Evolutionary conservation across 2,113 vertebrate species (phyloP), one percentile per base, ranked within the genome.

Genomic region (Rhodinocichla rosea): DNA sequence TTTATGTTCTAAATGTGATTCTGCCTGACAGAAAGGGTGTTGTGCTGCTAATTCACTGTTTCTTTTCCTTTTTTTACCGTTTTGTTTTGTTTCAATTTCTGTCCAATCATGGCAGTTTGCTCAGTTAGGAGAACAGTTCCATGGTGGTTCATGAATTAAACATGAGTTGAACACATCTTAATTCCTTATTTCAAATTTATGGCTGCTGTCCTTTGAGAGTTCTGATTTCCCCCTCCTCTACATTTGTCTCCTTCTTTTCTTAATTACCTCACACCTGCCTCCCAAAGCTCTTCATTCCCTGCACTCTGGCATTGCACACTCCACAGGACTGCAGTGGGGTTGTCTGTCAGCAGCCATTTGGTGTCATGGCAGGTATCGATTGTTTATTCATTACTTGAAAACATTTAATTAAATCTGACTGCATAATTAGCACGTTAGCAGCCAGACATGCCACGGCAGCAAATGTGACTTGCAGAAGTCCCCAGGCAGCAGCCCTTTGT

Each of bases 351-450:
- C 9, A 55, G 63, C 68, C 53, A 17, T 60, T 90, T 77, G 83
- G 78, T 81, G 30, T 11, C 65, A 23, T 85, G 87, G 79, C 35
- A 70, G 50, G 17, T 75, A 95, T 77, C 12, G 77, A 94, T 83
- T 89, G 56, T 95, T 94, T 93, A 44, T 87, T 91, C 95, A 59
- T 87, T 82, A 77, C 73, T 94, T 24, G 64, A 76, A 93, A 92
- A 56, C 49, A 22, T 84, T 89, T 92, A 89, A 71, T 89, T 89
- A 74, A 75, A 55, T 95, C 83, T 65, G 93, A 42, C 65, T 55
- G 21, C 44, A 19, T 80, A 86, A 92, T 95, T 92, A 91, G 53
- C 62, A 7, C 13, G 7, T 74, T 70, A 49, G 40, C 83, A 92
- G 57, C 32, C 62, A 87, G 50, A 19, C 45, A 3, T 53, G 32